These are phyloP conservation scores for Semnornis frantzii DNA, from an alignment of 2,113 vertebrate genomes.

Conservation along the genomic window DNA sequence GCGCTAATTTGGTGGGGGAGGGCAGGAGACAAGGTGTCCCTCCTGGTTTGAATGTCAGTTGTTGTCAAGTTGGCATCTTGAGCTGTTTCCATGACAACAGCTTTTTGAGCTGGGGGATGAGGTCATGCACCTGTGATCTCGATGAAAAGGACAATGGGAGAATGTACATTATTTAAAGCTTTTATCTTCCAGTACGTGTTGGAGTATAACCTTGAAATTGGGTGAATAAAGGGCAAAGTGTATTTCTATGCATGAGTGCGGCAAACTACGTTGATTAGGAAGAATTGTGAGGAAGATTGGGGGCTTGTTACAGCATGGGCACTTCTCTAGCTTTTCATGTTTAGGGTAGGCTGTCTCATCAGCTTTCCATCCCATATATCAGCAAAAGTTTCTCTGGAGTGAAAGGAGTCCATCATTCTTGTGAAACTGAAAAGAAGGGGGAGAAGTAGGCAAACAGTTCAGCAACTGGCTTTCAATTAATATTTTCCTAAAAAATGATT, in stretches of 20 bases:
- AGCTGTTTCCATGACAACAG: constrained; percentile 72
- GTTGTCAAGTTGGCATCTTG: constrained; percentile 71
- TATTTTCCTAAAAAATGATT: neutral
- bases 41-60: constrained; percentile 79
- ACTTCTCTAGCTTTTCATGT: neutral
- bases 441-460: neutral
- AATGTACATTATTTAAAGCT: constrained; percentile 56
- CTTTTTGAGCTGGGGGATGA: constrained; percentile 59
- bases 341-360: neutral
- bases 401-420: neutral
- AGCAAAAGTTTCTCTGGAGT: constrained; percentile 7
- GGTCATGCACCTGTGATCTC: constrained; percentile 73
- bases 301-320: neutral
- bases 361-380: neutral
- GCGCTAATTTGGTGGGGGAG: neutral
- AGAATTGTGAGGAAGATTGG: neutral
- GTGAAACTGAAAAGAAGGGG: neutral
- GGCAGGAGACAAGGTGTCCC: constrained; percentile 58
- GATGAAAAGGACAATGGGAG: constrained; percentile 54
- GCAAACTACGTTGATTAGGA: constrained; percentile 31
- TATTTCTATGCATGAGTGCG: constrained; percentile 24
- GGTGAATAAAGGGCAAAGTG: constrained; percentile 48
- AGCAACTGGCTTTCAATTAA: neutral
- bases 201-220: constrained; percentile 71
- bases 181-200: constrained; percentile 60